Evolutionary conservation across 2,113 vertebrate genomes (phyloP), one percentile per base, ranked within the genome.

Genomic region (Xiphophorus couchianus): DNA sequence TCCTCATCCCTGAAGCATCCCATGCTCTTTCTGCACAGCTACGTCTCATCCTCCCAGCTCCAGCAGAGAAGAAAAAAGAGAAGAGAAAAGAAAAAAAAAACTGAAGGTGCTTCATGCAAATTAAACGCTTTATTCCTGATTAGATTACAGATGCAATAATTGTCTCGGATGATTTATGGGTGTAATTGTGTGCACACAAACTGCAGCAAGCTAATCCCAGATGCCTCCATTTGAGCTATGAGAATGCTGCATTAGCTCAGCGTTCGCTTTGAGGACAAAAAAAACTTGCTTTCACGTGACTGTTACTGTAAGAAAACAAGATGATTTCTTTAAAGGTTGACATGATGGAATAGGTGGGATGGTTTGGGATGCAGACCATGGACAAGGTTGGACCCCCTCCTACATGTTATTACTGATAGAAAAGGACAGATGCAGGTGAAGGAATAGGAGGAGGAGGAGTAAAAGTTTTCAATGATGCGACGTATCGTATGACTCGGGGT

Each of bases 131-230:
- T 87, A 87, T 86, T 86, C 88, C 75, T 92, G 91, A 94, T 93
- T 93, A 90, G 91, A 91, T 93, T 94, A 90, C 77, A 78, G 84
- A 79, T 54, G 86, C 86, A 91, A 88, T 93, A 90, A 94, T 94
- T 93, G 92, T 92, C 90, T 65, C 42, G 83, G 71, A 83, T 93
- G 93, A 94, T 94, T 94, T 93, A 93, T 91, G 89, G 76, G 62
- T 51, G 87, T 88, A 89, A 94, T 93, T 92, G 92, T 89, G 92
- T 88, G 77, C 87, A n/a, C 88, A 78, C 82, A 88, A 81, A 78
- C 73, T 76, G 78, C 87, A 25, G 62, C 19, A 74, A 66, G 73
- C 73, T 80, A 84, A 74, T 31, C 79, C 79, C 62, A 51, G 84
- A 82, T 88, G 80, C 79, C 77, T 73, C 84, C 80, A 83, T 85